Evolutionary conservation across 2,888 invertebrate genomes (phyloP).

Genomic region (Augiades crinisus): DNA sequence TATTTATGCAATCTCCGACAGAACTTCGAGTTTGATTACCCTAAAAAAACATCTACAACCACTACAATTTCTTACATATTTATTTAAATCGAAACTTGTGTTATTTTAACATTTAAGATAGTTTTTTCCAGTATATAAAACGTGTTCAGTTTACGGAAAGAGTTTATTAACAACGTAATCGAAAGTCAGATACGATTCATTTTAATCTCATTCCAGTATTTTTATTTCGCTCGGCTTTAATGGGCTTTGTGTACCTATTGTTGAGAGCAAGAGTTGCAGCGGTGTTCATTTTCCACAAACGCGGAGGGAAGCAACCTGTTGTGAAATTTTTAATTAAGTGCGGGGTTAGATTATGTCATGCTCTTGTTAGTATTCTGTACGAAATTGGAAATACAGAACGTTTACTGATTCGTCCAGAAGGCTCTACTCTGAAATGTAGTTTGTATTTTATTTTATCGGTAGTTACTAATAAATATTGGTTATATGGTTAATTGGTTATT

Average conservation of each 20-base stretch:
- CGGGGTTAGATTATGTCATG: conserved; percentile 45
- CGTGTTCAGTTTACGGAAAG: too few species aligned
- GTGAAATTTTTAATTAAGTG: conserved; percentile 75
- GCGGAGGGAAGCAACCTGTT: conserved; percentile 63
- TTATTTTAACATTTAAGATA: too few species aligned
- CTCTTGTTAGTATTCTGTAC: conserved; percentile 38
- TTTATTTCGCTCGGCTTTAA: conserved; percentile 24
- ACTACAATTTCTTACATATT: too few species aligned
- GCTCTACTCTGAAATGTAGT: background rate
- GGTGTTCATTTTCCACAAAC: conserved; percentile 41
- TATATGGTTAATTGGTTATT: too few species aligned
- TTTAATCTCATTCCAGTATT: conserved; percentile 23
- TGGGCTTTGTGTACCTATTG: conserved; percentile 37
- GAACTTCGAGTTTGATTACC: too few species aligned
- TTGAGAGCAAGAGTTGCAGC: conserved; percentile 32
- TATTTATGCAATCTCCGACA: too few species aligned
- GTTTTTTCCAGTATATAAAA: too few species aligned
- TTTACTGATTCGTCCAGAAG: background rate
- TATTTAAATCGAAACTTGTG: too few species aligned
- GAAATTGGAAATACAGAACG: conserved; percentile 2
- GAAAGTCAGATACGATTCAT: conserved; percentile 26
- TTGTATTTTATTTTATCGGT: background rate
- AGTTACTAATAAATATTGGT: too few species aligned
- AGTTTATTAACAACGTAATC: conserved; percentile 22
- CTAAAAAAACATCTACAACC: too few species aligned